Evolutionary conservation across 2,888 invertebrate species (phyloP).

Genomic region (Drosophila buzzatii): DNA sequence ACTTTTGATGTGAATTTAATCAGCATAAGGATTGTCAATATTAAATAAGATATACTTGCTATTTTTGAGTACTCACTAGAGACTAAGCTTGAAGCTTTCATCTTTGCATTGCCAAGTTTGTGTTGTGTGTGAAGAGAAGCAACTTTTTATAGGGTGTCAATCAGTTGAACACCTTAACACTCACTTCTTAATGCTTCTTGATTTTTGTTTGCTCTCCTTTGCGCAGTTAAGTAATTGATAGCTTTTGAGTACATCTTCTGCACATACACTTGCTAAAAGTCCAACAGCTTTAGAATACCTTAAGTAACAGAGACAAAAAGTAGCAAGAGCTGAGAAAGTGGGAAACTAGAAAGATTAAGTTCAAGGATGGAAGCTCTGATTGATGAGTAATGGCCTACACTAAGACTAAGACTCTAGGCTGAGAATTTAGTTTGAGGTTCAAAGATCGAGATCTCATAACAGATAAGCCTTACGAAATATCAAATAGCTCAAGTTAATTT

Average conservation of each 20-base stretch:
- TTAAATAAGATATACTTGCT: neutral
- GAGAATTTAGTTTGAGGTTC: neutral
- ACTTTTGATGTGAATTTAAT: neutral
- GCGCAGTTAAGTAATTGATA: constrained; percentile 34
- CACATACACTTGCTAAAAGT: neutral
- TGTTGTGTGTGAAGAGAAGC: neutral
- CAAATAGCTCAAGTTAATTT: neutral
- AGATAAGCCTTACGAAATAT: neutral
- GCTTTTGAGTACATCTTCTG: neutral
- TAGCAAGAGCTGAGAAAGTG: too few species aligned
- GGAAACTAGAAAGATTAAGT: neutral
- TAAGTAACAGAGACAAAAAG: neutral
- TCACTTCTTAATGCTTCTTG: neutral
- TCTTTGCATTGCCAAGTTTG: neutral
- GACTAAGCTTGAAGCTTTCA: neutral
- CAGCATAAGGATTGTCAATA: neutral
- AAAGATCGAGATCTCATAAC: neutral
- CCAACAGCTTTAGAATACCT: neutral
- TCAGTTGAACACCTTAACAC: too few species aligned
- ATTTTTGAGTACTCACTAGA: neutral
- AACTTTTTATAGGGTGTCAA: neutral
- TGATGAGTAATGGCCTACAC: neutral
- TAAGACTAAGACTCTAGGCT: neutral
- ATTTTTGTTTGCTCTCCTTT: neutral
- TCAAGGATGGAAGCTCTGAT: too few species aligned